Conservation (phyloP, 1,140 invertebrate genomes). For the Glossosoma conforme region DNA sequence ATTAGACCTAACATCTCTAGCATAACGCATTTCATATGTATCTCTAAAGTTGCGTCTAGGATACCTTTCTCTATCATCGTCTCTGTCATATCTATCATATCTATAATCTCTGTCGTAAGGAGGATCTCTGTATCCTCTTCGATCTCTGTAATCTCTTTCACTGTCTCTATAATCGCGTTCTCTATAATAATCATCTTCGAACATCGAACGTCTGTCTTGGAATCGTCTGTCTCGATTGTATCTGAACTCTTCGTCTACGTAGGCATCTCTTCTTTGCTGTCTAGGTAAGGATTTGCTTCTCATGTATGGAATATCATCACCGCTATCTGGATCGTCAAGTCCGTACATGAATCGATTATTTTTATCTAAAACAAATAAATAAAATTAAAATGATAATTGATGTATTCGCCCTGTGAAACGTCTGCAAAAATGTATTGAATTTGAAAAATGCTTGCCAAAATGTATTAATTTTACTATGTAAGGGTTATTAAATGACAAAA, state of each 20-base stretch:
- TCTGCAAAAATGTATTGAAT: too few species aligned
- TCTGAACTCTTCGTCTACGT: constrained; percentile 16
- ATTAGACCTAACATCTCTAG: too few species aligned
- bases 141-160: background rate
- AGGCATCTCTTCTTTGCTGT: constrained; percentile 21
- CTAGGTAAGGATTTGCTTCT: constrained; percentile 30
- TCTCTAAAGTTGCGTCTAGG: too few species aligned
- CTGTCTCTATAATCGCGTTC: background rate
- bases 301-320: constrained; percentile 9
- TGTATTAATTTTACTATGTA: too few species aligned
- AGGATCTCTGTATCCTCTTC: constrained; percentile 3
- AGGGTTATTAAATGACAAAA: too few species aligned
- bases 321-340: constrained; percentile 17
- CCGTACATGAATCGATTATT: constrained; percentile 13
- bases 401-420: too few species aligned
- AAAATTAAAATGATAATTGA: too few species aligned
- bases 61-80: constrained; percentile 14
- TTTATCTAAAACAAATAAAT: constrained; percentile 6
- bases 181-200: constrained; percentile 4
- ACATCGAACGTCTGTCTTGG: constrained; percentile 21
- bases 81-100: constrained; percentile 10
- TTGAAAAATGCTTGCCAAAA: too few species aligned
- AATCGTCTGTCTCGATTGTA: constrained; percentile 5
- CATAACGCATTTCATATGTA: too few species aligned
- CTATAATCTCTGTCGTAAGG: constrained; percentile 10